phyloP scores from a whole-genome alignment of 2,797 vertebrate genomes.

The Danionella dracula region DNA sequence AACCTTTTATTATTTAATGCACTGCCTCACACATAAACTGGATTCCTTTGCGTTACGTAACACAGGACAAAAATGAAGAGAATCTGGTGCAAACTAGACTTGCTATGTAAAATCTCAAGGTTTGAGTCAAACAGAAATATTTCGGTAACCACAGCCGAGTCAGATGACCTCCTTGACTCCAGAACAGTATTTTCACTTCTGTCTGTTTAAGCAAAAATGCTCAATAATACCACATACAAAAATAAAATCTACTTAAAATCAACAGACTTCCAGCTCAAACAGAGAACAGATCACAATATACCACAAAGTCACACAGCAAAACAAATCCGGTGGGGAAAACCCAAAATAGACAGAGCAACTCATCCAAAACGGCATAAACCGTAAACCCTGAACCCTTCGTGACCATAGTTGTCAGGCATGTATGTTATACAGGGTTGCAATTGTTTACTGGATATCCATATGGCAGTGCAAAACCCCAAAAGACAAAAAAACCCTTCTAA shows the following conservation, averaged over 20 bases:
- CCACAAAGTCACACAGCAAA: conserved; percentile 68
- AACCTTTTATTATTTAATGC: conserved; percentile 65
- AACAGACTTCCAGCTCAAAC: conserved; percentile 48
- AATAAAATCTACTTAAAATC: conserved; percentile 75
- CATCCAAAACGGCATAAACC: conserved; percentile 47
- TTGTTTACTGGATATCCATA: conserved; percentile 17
- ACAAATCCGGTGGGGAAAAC: conserved; percentile 38
- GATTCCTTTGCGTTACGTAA: conserved; percentile 62
- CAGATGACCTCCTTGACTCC: neutral
- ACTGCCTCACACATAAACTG: conserved; percentile 66
- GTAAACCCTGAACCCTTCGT: conserved; percentile 41
- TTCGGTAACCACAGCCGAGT: conserved; percentile 1
- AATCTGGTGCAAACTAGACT: conserved; percentile 52
- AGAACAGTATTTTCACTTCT: conserved; percentile 46
- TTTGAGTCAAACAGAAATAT: conserved; percentile 49
- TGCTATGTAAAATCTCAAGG: conserved; percentile 46
- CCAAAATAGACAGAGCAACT: conserved; percentile 56
- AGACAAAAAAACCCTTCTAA: conserved; percentile 58
- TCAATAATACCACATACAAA: conserved; percentile 66
- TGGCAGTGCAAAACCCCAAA: conserved; percentile 43
- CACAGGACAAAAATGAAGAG: conserved; percentile 66
- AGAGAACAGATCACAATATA: conserved; percentile 63
- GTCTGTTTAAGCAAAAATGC: conserved; percentile 57
- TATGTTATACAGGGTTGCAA: conserved; percentile 33
- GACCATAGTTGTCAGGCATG: conserved; percentile 41